Base-by-base conservation (phyloP, 2,888 invertebrate species). In the Auanema sp. region DNA sequence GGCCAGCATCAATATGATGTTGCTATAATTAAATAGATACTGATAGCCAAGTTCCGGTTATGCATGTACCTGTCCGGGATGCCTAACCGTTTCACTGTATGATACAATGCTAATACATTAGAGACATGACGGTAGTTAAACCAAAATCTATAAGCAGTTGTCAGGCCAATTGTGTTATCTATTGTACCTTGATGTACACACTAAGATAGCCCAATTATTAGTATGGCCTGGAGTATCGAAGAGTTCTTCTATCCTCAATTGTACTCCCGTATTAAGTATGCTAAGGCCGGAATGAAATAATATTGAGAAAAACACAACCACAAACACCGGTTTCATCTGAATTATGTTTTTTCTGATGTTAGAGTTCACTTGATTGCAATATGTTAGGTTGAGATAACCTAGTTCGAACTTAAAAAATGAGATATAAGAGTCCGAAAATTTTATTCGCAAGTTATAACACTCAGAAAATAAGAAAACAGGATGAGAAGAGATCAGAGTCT, bases 41-140 rank as follows among this genome's bases (percentile, higher is more conserved):
- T n/a, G 23, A 54, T 54, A 11, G 12, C 23, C 21, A 58, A 58
- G 25, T 18, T 24, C 10, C 8, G 21, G 14, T 18, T 25, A 43
- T 60, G 60, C 21, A 42, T 21, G 5, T 68, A 88, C 88, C 88
- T 88, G 85, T 98, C 97, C 0, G 97, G 97, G 77, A 98, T 97
- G n/a, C 98, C 98, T 3, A 99, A 87, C 16, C 97, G 88, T 85
- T 98, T 99, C 0, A 99, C 95, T 84, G 95, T 95, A 12, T 96
- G 89, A 84, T 99, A 99, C 69, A 98, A 93, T 0, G 97, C 98
- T 18, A 99, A 86, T 0, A 97, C 97, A 85, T 99, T 99, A 3
- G 98, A 96, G 40, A 97, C 95, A 89, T 99, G 98, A 6, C 98
- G 89, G 85, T 99, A 99, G 85, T 99, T 99, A 84, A 98, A 98